Percentiles rank a stretch among this genome's conserved stretches.
These are phyloP conservation scores for Spodoptera exigua DNA, from an alignment of 2,888 invertebrate species.

Conservation along the genomic window DNA sequence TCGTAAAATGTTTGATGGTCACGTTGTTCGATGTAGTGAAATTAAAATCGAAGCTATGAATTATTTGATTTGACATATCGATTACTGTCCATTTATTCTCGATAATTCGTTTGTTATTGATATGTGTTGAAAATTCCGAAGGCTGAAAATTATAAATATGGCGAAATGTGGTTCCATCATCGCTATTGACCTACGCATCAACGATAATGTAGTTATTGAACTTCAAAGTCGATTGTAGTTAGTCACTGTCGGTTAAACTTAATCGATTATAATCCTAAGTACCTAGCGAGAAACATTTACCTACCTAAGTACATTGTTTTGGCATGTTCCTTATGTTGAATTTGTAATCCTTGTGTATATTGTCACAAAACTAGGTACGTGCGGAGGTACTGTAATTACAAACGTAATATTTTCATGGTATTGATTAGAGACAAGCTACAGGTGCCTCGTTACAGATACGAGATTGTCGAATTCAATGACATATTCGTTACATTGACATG, in stretches of 20 bases:
- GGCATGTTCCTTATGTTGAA: too few species aligned
- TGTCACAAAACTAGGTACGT: neutral
- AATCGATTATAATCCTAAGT: slow-evolving; percentile 23
- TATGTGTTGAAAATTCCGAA: slow-evolving; percentile 40
- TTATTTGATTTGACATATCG: slow-evolving; percentile 53
- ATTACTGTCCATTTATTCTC: slow-evolving; percentile 50
- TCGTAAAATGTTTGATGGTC: slow-evolving; percentile 52
- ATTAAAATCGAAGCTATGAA: slow-evolving; percentile 59
- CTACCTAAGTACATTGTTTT: too few species aligned
- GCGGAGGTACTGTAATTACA: slow-evolving; percentile 14
- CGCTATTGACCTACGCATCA: too few species aligned
- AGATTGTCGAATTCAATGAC: slow-evolving; percentile 50
- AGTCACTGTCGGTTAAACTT: slow-evolving; percentile 38
- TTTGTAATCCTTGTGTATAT: too few species aligned
- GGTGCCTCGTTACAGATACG: slow-evolving; percentile 6
- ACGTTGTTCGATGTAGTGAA: slow-evolving; percentile 52
- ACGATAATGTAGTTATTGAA: slow-evolving; percentile 24
- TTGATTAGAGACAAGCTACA: slow-evolving; percentile 5
- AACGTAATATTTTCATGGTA: slow-evolving; percentile 19
- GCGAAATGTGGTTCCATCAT: too few species aligned
- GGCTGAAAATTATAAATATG: slow-evolving; percentile 17
- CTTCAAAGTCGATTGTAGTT: slow-evolving; percentile 46
- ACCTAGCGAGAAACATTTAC: slow-evolving; percentile 28
- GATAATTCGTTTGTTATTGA: slow-evolving; percentile 55
- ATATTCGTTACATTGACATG: slow-evolving; percentile 56